Percentiles rank a stretch among this genome's conserved stretches.
Conservation (phyloP, 2,113 vertebrate genomes). For the Oceanites oceanicus region DNA sequence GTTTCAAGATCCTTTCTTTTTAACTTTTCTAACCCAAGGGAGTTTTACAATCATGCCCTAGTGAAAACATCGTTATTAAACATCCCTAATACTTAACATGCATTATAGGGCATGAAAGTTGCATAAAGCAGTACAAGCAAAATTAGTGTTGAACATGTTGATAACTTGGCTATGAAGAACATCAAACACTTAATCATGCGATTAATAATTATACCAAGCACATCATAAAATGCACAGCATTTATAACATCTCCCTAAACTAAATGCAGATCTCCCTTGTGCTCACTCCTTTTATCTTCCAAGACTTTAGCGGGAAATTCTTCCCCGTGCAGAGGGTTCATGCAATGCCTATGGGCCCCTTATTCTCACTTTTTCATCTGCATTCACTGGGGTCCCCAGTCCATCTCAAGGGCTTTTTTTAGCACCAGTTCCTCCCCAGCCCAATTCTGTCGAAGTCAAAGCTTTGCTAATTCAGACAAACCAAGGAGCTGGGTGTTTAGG, state of each 20-base stretch:
- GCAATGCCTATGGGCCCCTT: background rate
- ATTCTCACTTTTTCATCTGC: background rate
- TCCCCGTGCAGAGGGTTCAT: background rate
- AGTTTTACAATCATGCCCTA: background rate
- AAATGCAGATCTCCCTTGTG: background rate
- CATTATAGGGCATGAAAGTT: constrained; percentile 18
- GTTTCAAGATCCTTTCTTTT: background rate
- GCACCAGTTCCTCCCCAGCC: background rate
- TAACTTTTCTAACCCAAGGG: background rate
- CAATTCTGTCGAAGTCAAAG: background rate
- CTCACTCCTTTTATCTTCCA: background rate
- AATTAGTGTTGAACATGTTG: constrained; percentile 25
- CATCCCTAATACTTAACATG: background rate
- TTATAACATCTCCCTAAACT: background rate
- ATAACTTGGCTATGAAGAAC: constrained; percentile 7
- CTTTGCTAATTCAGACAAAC: background rate
- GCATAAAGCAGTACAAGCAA: constrained; percentile 23
- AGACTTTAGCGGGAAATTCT: background rate
- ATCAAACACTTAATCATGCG: constrained; percentile 28
- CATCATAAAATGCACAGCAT: background rate
- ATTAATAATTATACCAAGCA: background rate
- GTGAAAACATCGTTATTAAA: background rate
- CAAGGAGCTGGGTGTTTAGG: background rate
- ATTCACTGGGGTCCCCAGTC: background rate
- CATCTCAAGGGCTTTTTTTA: background rate